Base-by-base conservation (phyloP, 1,140 invertebrate genomes). In the Sweltsa coloradensis region DNA sequence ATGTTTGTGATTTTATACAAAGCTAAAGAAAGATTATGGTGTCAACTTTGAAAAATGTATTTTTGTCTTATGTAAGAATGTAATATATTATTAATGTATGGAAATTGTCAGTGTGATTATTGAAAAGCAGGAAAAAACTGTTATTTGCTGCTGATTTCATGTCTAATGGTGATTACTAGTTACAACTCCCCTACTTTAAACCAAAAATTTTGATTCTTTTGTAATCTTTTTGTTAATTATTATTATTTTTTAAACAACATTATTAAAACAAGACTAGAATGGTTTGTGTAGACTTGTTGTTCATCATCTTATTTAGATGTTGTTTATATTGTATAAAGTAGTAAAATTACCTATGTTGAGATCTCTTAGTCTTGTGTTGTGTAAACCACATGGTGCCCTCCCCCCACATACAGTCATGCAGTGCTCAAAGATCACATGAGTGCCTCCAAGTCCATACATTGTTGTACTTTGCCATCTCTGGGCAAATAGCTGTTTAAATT, bases 1-100 rank as follows among this genome's bases (percentile, higher is more conserved):
- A n/a, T 41, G 41, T 29, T 34, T 47, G 46, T 47, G 46, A 47
- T 47, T 47, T 47, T 41, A 47, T 41, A 39, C n/a, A 29, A 40
- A 40, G 16, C 22, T 16, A 41, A 41, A 40, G 24, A 47, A 40
- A 21, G 23, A n/a, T 39, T 36, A 21, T 41, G n/a, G 24, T 36
- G 40, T 47, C 16, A 26, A 23, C 22, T 47, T 47, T 29, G 18
- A 39, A 43, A 41, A 31, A 29, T 40, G 36, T 47, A 21, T 36
- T 45, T 34, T 45, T 31, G 40, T 39, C 11, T 47, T 41, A 47
- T 47, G 39, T 40, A 47, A 41, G 29, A 36, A 27, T 39, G 34
- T 40, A 27, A 39, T 47, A 47, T 40, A 16, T 22, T 40, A 47
- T 40, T 27, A 47, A 25, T 47, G 23, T 47, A 31, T 40, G 40